phyloP scores from a whole-genome alignment of 2,797 vertebrate genomes.

The Hapalemur alaotrensis region DNA sequence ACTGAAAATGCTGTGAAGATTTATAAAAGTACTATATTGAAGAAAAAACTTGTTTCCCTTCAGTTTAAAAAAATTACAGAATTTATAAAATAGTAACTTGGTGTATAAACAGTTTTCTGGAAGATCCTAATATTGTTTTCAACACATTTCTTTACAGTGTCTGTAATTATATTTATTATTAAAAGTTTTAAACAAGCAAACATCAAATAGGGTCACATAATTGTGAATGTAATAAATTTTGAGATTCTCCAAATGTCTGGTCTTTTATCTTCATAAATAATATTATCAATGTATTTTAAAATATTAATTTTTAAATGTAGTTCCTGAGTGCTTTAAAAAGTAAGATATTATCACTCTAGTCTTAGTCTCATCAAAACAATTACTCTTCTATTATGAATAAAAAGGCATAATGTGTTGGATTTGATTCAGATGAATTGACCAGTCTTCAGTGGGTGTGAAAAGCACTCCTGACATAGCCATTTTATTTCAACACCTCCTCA shows the following conservation, averaged over 20 bases:
- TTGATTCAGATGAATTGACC: not conserved
- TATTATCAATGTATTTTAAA: not conserved
- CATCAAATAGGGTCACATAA: not conserved
- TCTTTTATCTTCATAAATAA: not conserved
- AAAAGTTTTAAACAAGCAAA: not conserved
- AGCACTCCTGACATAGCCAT: not conserved
- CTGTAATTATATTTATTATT: conserved; percentile 17
- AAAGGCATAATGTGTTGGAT: not conserved
- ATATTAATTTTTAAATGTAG: not conserved
- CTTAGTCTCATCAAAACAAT: not conserved
- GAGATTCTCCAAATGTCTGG: not conserved
- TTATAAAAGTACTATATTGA: not conserved
- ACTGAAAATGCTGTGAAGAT: not conserved
- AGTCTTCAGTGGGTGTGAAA: not conserved
- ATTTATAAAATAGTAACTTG: not conserved
- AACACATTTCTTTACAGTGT: not conserved
- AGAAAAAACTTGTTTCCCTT: not conserved
- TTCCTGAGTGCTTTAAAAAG: not conserved
- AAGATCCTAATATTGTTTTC: not conserved
- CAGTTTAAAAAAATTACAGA: not conserved
- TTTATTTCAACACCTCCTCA: not conserved
- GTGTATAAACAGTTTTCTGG: not conserved
- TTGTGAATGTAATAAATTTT: not conserved
- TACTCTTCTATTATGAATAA: not conserved
- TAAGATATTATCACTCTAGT: not conserved